phyloP scores from a whole-genome alignment of 2,113 vertebrate genomes.

The Delphinapterus leucas region DNA sequence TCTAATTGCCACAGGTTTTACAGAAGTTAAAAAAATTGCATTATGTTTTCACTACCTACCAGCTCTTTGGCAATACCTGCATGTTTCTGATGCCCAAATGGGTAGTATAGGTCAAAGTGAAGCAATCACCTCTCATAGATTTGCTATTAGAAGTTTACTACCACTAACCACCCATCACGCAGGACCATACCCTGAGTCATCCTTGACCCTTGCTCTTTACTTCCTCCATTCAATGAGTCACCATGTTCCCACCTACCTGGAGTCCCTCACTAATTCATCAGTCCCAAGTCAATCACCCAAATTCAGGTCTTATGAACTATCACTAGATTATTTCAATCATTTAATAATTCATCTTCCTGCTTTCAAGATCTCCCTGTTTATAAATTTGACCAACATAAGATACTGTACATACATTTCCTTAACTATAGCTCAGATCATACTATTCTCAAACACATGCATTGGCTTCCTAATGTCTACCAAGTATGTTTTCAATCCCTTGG shows the following conservation, averaged over 20 bases:
- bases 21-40: not conserved
- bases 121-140: not conserved
- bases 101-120: not conserved
- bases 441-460: not conserved
- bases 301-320: not conserved
- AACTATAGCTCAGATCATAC: not conserved
- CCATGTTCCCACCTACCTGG: not conserved
- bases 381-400: not conserved
- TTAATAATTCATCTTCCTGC: not conserved
- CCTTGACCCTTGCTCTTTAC: not conserved
- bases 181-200: not conserved
- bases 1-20: not conserved
- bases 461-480: not conserved
- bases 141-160: not conserved
- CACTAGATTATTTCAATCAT: not conserved
- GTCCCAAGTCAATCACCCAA: not conserved
- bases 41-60: not conserved
- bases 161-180: not conserved
- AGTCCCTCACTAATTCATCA: not conserved
- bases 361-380: not conserved
- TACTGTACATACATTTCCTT: not conserved
- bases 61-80: not conserved
- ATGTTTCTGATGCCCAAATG: not conserved
- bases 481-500: not conserved
- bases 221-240: not conserved